Conservation (phyloP, 2,113 vertebrate genomes). For the Tragelaphus scriptus region DNA sequence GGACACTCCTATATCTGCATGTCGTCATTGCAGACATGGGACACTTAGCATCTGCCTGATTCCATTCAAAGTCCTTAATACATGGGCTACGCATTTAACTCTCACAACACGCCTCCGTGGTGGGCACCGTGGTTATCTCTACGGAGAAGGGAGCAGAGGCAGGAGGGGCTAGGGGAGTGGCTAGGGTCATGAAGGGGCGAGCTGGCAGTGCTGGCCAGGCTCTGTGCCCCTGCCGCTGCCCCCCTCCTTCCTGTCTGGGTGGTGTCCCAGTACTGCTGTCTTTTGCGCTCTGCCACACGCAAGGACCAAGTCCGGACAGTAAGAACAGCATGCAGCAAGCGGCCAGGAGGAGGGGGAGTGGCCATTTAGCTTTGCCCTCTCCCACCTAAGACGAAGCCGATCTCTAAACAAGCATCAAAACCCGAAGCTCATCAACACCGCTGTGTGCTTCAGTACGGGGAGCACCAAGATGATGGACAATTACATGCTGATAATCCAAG, state of each 20-base stretch:
- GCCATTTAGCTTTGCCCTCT: constrained; percentile 7
- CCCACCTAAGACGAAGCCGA: background rate
- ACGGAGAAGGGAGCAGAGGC: background rate
- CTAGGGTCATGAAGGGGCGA: background rate
- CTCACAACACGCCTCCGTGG: background rate
- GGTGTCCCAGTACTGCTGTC: background rate
- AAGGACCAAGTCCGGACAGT: background rate
- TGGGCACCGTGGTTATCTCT: background rate
- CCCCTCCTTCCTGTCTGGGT: background rate
- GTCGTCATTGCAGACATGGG: accelerated
- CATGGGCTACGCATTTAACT: background rate
- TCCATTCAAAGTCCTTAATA: background rate
- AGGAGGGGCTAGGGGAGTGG: background rate
- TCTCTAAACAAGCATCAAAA: constrained; percentile 70
- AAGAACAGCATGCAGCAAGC: background rate
- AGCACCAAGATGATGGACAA: constrained; percentile 70
- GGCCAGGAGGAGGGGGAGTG: background rate
- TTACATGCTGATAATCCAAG: constrained; percentile 80
- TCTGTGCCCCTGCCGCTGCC: background rate
- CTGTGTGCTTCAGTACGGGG: constrained; percentile 73
- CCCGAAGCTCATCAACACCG: constrained; percentile 74
- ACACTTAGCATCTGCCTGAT: background rate
- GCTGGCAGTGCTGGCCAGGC: too few species aligned
- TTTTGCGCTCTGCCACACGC: background rate
- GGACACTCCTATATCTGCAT: background rate